Evolutionary conservation across 2,888 invertebrate genomes (phyloP).

Genomic region (Hoplodrina ambigua): DNA sequence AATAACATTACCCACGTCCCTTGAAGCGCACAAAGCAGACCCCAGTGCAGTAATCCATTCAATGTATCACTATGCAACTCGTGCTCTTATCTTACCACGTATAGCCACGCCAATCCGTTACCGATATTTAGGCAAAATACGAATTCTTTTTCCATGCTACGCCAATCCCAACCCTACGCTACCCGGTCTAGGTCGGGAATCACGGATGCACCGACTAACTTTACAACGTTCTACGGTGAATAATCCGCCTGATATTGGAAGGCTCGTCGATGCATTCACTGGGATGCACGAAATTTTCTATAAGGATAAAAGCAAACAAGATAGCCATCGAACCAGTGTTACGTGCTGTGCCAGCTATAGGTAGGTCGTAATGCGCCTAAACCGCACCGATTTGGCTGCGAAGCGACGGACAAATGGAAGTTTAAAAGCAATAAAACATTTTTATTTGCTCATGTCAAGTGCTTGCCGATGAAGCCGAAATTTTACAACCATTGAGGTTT

Average conservation of each 20-base stretch:
- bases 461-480: constrained; percentile 73
- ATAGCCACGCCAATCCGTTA: constrained; percentile 88
- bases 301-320: constrained; percentile 90
- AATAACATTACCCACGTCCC: constrained; percentile 65
- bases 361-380: constrained; percentile 61
- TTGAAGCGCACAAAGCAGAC: constrained; percentile 75
- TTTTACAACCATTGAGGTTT: constrained; percentile 76
- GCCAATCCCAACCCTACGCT: constrained; percentile 74
- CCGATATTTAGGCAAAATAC: constrained; percentile 89
- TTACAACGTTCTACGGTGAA: constrained; percentile 85
- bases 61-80: constrained; percentile 86
- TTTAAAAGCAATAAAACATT: constrained; percentile 76
- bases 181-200: constrained; percentile 71
- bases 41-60: constrained; percentile 84
- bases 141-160: constrained; percentile 74
- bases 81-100: constrained; percentile 85
- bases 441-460: constrained; percentile 76
- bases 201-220: constrained; percentile 65
- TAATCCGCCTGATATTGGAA: constrained; percentile 89
- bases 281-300: constrained; percentile 90
- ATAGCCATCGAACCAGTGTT: constrained; percentile 87
- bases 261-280: constrained; percentile 88
- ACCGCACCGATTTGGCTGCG: constrained; percentile 65
- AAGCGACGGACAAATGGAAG: constrained; percentile 70
- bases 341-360: constrained; percentile 69